Percentiles rank a stretch among this genome's conserved stretches.
phyloP scores from a whole-genome alignment of 1,140 invertebrate genomes.

The Calliphora vicina region DNA sequence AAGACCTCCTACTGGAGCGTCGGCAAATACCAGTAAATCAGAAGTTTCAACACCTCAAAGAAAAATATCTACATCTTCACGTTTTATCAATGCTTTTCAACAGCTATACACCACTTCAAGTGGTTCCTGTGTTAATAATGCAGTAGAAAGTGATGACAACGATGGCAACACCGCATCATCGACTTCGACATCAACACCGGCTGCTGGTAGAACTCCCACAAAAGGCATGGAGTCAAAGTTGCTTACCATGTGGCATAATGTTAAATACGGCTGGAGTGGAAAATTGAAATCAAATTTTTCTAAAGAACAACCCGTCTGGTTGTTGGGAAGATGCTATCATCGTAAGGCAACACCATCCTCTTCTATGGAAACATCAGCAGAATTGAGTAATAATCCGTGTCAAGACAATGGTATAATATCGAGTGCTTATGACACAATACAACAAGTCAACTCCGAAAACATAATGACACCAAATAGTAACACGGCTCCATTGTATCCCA shows the following conservation, averaged over 20 bases:
- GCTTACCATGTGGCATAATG: conserved; percentile 88
- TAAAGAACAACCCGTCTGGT: conserved; percentile 85
- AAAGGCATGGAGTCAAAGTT: conserved; percentile 82
- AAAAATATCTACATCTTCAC: conserved; percentile 61
- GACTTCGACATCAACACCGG: conserved; percentile 36
- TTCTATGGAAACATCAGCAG: conserved; percentile 72
- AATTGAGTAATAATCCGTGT: conserved; percentile 61
- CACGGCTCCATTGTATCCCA: conserved; percentile 47
- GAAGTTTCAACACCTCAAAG: conserved; percentile 52
- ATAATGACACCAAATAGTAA: background rate
- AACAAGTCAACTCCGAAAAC: conserved; percentile 30
- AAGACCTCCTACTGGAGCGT: conserved; percentile 35
- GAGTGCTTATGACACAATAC: conserved; percentile 52
- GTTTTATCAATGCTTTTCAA: conserved; percentile 61
- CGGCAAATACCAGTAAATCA: conserved; percentile 40
- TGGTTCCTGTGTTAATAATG: background rate
- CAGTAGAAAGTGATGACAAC: background rate
- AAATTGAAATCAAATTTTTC: conserved; percentile 85
- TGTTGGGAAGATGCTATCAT: conserved; percentile 83
- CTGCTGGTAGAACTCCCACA: conserved; percentile 55
- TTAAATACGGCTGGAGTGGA: conserved; percentile 87
- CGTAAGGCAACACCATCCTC: conserved; percentile 72
- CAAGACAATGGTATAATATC: conserved; percentile 37
- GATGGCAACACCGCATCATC: background rate
- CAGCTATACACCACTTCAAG: conserved; percentile 49